phyloP scores from a whole-genome alignment of 2,797 vertebrate species.

The Melanogrammus aeglefinus region DNA sequence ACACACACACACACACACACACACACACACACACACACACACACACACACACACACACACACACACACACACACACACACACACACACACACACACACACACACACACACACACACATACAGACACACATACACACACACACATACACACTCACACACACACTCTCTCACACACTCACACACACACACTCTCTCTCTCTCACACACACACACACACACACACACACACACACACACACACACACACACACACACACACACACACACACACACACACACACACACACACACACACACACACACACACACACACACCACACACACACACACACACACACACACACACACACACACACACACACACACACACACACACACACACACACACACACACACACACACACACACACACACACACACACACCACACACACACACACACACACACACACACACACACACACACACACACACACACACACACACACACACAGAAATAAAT shows the following conservation, averaged over 20 bases:
- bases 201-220: constrained; percentile 21
- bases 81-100: constrained; percentile 30
- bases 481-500: background rate
- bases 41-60: constrained; percentile 23
- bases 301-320: constrained; percentile 21
- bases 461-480: constrained; percentile 30
- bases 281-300: background rate
- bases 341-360: constrained; percentile 38
- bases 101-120: background rate
- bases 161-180: background rate
- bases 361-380: background rate
- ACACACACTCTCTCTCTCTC: too few species aligned
- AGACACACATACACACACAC: too few species aligned
- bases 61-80: constrained; percentile 33
- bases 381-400: background rate
- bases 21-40: background rate
- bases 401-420: background rate
- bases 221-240: constrained; percentile 38
- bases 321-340: constrained; percentile 25
- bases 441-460: constrained; percentile 33
- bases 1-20: background rate
- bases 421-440: constrained; percentile 19
- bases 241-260: background rate
- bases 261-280: background rate
- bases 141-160: too few species aligned